Evolutionary conservation across 2,888 invertebrate species (phyloP).

Genomic region (Apocheima hispidaria): DNA sequence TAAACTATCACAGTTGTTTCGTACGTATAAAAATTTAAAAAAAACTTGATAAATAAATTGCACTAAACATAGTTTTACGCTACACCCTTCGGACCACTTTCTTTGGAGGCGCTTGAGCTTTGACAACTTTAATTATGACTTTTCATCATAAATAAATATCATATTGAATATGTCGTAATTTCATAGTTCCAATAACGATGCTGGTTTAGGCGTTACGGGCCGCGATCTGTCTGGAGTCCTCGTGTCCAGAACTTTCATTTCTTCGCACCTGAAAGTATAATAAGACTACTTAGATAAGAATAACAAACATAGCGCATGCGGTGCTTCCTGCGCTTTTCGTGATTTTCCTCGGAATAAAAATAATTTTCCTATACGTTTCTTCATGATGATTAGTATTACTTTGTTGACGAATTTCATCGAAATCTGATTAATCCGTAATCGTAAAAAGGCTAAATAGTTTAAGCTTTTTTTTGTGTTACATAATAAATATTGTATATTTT

Average conservation of each 20-base stretch:
- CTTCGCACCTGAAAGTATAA: slow-evolving; percentile 73
- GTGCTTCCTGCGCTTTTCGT: not conserved
- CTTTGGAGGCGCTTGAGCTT: slow-evolving; percentile 16
- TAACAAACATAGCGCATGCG: not conserved
- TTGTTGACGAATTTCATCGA: too few relatives aligned
- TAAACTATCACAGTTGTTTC: slow-evolving; percentile 81
- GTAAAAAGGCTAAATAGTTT: too few relatives aligned
- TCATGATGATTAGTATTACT: too few relatives aligned
- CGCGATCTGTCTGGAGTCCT: slow-evolving; percentile 70
- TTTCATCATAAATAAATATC: too few relatives aligned
- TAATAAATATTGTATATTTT: too few relatives aligned
- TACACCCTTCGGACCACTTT: slow-evolving; percentile 18
- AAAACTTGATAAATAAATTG: slow-evolving; percentile 62
- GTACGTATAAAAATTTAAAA: slow-evolving; percentile 70
- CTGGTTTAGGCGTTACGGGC: slow-evolving; percentile 73
- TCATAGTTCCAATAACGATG: slow-evolving; percentile 75
- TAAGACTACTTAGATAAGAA: slow-evolving; percentile 2
- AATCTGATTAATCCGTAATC: too few relatives aligned
- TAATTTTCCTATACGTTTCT: too few relatives aligned
- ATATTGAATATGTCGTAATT: not conserved
- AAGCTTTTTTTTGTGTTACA: too few relatives aligned
- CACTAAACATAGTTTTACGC: slow-evolving; percentile 42
- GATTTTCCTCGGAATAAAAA: too few relatives aligned
- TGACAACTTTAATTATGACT: slow-evolving; percentile 31
- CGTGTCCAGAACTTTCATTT: slow-evolving; percentile 76